Evolutionary conservation across 1,140 invertebrate species (phyloP).

Genomic region (Drosophila arawakana): DNA sequence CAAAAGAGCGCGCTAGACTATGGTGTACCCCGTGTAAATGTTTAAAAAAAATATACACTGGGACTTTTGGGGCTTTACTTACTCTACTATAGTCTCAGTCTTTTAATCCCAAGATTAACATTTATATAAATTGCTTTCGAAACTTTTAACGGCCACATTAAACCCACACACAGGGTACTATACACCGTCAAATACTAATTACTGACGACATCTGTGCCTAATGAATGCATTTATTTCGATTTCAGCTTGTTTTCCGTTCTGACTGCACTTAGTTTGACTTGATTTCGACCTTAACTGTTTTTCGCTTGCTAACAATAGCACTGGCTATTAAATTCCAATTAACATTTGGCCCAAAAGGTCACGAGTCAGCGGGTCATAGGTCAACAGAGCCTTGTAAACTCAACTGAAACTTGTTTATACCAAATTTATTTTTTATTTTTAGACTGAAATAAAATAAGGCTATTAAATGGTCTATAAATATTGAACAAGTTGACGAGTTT

Average conservation of each 20-base stretch:
- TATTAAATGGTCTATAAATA: background rate
- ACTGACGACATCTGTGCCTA: constrained; percentile 62
- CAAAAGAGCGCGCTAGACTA: too few species aligned
- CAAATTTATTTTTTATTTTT: background rate
- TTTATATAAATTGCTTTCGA: too few species aligned
- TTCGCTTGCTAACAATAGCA: background rate
- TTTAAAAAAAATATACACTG: too few species aligned
- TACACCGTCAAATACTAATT: constrained; percentile 28
- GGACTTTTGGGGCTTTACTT: too few species aligned
- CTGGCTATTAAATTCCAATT: constrained; percentile 65
- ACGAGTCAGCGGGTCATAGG: background rate
- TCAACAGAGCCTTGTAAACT: background rate
- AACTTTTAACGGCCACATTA: too few species aligned
- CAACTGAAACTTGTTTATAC: background rate
- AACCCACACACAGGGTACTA: too few species aligned
- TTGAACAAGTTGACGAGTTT: background rate
- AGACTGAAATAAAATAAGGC: background rate
- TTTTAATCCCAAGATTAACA: too few species aligned
- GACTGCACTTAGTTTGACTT: constrained; percentile 17
- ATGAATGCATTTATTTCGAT: constrained; percentile 60
- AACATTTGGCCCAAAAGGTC: constrained; percentile 46
- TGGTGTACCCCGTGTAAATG: too few species aligned
- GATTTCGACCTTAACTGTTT: background rate
- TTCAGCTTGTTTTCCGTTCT: constrained; percentile 47
- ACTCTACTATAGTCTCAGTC: too few species aligned